Percentiles rank a stretch among this genome's conserved stretches.
Evolutionary conservation across 2,888 invertebrate species (phyloP).

Genomic region (Dynastes hyllus): DNA sequence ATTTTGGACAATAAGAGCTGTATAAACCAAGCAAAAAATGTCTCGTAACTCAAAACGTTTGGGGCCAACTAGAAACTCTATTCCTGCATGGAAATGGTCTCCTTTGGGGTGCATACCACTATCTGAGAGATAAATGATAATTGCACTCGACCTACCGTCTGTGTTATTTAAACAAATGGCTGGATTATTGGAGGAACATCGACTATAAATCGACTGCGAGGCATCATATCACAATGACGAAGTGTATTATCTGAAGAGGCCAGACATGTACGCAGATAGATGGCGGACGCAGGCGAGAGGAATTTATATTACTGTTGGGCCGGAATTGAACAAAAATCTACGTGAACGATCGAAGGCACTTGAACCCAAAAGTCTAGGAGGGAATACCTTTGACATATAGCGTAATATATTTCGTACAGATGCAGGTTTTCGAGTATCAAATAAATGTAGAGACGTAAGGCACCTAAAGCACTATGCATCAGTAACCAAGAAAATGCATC

Average conservation of each 20-base stretch:
- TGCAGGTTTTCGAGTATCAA: too few relatives aligned
- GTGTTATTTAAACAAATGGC: slow-evolving; percentile 47
- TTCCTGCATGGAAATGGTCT: too few relatives aligned
- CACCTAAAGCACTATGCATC: too few relatives aligned
- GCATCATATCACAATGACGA: slow-evolving; percentile 42
- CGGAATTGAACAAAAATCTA: slow-evolving; percentile 33
- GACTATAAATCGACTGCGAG: slow-evolving; percentile 44
- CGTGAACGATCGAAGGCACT: slow-evolving; percentile 8
- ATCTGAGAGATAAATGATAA: slow-evolving; percentile 39
- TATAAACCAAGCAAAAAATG: too few relatives aligned
- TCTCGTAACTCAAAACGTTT: too few relatives aligned
- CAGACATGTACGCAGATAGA: slow-evolving; percentile 26
- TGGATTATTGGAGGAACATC: slow-evolving; percentile 46
- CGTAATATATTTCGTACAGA: too few relatives aligned
- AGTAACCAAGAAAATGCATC: too few relatives aligned
- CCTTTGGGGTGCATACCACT: background rate
- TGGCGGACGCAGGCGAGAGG: slow-evolving; percentile 14
- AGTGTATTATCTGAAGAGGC: slow-evolving; percentile 43
- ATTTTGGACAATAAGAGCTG: too few relatives aligned
- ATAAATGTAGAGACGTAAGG: too few relatives aligned
- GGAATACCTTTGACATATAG: too few relatives aligned
- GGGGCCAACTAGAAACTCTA: too few relatives aligned
- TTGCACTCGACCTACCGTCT: slow-evolving; percentile 38
- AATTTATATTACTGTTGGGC: slow-evolving; percentile 32
- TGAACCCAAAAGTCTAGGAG: too few relatives aligned